Base-by-base conservation (phyloP, 2,113 vertebrate species). In the Tapirus terrestris region DNA sequence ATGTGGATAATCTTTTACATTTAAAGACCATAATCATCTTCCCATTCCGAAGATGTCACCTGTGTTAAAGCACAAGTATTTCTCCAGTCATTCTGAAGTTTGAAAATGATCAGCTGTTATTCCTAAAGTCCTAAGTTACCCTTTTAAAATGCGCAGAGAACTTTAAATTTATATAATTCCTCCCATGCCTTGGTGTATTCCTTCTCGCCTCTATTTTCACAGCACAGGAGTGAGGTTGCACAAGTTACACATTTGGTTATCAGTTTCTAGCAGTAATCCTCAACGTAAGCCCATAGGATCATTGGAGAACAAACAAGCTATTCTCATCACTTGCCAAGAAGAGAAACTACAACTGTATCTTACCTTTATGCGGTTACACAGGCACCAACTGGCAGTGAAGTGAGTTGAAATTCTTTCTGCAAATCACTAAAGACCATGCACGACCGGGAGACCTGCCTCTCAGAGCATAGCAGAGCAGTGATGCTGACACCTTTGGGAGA, bases 401-500 rank as follows among this genome's bases (percentile, higher is more conserved):
- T 80, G 98, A 96, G 98, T 91, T 98, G 98, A 98, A 98, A 93
- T 98, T 97, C 98, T 98, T 97, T 96, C 98, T 98, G 98, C 92
- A 98, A 96, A 99, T 98, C 98, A 98, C 98, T 98, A 73, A 98
- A 94, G 98, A 98, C 97, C 89, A 82, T 95, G 98, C 76, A 97
- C 89, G 96, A 98, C 96, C 98, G 98, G 97, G 99, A 98, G 99
- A 98, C 84, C 98, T 99, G 98, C 97, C 97, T 99, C 98, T 98
- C 96, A 98, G 97, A 98, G 96, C 96, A 98, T 63, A 98, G 97
- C 97, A 16, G 63, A 98, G 83, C 84, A 98, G 97, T 98, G 99
- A 99, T 99, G 98, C 98, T 97, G 97, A 98, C 98, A 99, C 98
- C 98, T 98, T 98, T 95, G 97, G 98, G 98, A 98, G 97, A 98